Percentiles rank a stretch among this genome's conserved stretches.
Conservation (phyloP, 2,888 invertebrate species). For the Cheilosia variabilis region DNA sequence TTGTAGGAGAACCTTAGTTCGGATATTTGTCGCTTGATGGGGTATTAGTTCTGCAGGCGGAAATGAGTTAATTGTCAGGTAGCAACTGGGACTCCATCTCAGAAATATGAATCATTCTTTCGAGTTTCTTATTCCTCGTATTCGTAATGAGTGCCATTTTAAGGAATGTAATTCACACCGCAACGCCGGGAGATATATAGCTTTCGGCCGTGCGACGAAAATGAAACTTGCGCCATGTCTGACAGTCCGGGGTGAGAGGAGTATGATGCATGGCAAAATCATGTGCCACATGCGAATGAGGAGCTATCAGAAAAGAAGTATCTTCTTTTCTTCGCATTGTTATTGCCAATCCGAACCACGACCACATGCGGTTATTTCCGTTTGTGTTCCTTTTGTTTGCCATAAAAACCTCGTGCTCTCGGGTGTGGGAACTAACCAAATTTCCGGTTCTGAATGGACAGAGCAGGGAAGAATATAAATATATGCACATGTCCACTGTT, state of each 20-base stretch:
- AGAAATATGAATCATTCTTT: conserved; percentile 23
- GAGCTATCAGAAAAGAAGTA: conserved; percentile 23
- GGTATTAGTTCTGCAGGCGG: background rate
- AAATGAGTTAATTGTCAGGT: conserved; percentile 4
- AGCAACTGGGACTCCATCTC: conserved; percentile 42
- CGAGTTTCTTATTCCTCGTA: conserved; percentile 2
- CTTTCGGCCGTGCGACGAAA: conserved; percentile 12
- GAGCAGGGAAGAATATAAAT: conserved; percentile 34
- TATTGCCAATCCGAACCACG: conserved; percentile 25
- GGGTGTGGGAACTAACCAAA: conserved; percentile 62
- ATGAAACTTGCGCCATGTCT: conserved; percentile 6
- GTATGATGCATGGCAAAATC: background rate
- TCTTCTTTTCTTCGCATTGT: conserved; percentile 40
- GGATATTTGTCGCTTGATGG: background rate
- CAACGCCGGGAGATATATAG: conserved; percentile 43
- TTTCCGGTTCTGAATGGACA: conserved; percentile 66
- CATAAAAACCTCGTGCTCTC: conserved; percentile 59
- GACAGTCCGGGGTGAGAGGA: conserved; percentile 2
- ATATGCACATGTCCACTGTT: conserved; percentile 34
- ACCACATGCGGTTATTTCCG: conserved; percentile 48
- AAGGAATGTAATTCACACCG: conserved; percentile 55
- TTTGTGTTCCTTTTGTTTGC: conserved; percentile 3
- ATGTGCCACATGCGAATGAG: conserved; percentile 41
- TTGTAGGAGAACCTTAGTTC: too few relatives aligned
- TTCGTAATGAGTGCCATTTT: conserved; percentile 11